phyloP scores from a whole-genome alignment of 2,888 invertebrate genomes.

The Omphaloscelis lunosa region DNA sequence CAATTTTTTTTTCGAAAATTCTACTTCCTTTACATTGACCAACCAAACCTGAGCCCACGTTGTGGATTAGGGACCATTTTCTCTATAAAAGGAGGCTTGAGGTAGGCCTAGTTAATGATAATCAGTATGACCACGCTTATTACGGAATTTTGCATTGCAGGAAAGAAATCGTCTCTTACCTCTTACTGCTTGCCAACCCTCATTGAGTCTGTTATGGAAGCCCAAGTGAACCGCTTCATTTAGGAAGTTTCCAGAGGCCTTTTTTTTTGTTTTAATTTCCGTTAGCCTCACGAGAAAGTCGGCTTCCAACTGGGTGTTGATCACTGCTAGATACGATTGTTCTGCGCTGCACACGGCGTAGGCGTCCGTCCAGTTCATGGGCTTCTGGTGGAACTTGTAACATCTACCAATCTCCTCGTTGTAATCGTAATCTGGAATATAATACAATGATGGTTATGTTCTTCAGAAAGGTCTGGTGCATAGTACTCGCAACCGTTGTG shows the following conservation, averaged over 20 bases:
- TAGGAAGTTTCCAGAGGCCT: constrained; percentile 7
- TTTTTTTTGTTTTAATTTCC: constrained; percentile 21
- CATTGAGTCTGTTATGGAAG: constrained; percentile 68
- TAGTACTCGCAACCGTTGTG: too few relatives aligned
- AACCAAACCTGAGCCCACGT: not conserved
- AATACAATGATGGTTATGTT: not conserved
- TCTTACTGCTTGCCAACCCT: constrained; percentile 75
- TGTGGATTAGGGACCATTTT: not conserved
- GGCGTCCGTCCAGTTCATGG: constrained; percentile 81
- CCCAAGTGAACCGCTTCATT: constrained; percentile 67
- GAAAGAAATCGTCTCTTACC: constrained; percentile 64
- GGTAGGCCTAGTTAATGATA: too few relatives aligned
- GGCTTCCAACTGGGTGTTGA: constrained; percentile 71
- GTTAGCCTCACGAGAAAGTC: constrained; percentile 46
- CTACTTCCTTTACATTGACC: not conserved
- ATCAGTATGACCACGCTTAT: too few relatives aligned
- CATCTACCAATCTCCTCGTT: constrained; percentile 73
- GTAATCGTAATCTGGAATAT: constrained; percentile 76
- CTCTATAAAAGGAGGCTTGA: not conserved
- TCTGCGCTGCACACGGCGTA: constrained; percentile 77
- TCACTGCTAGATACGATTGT: constrained; percentile 79
- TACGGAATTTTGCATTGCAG: not conserved
- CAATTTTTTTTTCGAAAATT: not conserved
- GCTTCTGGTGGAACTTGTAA: constrained; percentile 81
- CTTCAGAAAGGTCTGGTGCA: not conserved